These are phyloP conservation scores for Gallirallus australis DNA, from an alignment of 2,797 vertebrate genomes.

Conservation along the genomic window DNA sequence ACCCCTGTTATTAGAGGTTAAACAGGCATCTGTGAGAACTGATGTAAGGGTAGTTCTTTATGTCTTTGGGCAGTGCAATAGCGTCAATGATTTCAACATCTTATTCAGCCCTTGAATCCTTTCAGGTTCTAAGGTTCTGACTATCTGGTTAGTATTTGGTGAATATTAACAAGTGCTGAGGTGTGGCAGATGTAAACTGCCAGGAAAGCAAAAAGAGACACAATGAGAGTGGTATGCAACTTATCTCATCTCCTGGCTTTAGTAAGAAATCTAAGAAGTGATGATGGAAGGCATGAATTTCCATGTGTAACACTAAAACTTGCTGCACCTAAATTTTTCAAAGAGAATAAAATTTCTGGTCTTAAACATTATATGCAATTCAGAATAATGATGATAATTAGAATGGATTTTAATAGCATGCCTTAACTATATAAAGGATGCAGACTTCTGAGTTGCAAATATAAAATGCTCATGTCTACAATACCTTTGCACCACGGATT, in stretches of 20 bases:
- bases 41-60: background rate
- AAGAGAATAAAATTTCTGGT: background rate
- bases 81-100: background rate
- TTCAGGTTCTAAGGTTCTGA: background rate
- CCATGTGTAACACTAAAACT: background rate
- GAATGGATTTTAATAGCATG: background rate
- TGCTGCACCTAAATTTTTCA: background rate
- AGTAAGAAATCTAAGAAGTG: background rate
- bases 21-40: background rate
- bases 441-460: background rate
- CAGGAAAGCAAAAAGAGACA: slow-evolving; percentile 9
- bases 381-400: background rate
- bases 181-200: background rate
- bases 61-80: background rate
- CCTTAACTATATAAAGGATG: background rate
- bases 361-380: background rate
- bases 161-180: background rate
- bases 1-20: background rate
- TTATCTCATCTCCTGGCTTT: slow-evolving; percentile 24
- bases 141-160: slow-evolving; percentile 19
- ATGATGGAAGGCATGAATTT: background rate
- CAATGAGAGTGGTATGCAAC: background rate
- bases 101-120: background rate
- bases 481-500: background rate
- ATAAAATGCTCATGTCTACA: slow-evolving; percentile 32